Evolutionary conservation across 2,888 invertebrate species (phyloP).

Genomic region (Drymonia ruficornis): DNA sequence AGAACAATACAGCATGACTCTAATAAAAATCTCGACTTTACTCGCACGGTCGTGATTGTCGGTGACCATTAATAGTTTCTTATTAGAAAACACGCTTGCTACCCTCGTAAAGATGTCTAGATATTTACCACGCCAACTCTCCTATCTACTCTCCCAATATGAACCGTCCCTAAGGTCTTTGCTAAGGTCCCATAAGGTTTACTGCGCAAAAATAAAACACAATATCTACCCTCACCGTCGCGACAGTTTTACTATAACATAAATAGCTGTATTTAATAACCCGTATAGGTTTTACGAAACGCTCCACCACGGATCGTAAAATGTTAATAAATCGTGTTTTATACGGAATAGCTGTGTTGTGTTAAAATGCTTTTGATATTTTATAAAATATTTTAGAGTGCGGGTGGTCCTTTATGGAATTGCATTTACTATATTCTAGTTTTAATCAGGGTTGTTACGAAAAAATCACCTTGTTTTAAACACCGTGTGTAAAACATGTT

Average conservation of each 20-base stretch:
- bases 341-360: conserved; percentile 4
- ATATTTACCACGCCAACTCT: no score
- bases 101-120: no score
- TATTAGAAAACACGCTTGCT: no score
- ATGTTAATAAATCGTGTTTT: conserved; percentile 37
- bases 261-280: conserved; percentile 54
- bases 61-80: no score
- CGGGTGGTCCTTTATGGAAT: conserved; percentile 1
- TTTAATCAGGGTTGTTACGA: no score
- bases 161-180: background rate
- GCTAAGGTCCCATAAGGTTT: conserved; percentile 7
- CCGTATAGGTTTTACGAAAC: conserved; percentile 19
- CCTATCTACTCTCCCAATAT: background rate
- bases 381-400: background rate
- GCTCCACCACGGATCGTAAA: conserved; percentile 30
- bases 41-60: no score
- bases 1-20: no score
- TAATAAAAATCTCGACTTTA: no score
- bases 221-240: conserved; percentile 15
- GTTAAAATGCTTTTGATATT: background rate
- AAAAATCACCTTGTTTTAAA: no score
- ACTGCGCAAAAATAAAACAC: conserved; percentile 18
- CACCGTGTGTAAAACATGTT: no score
- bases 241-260: conserved; percentile 49
- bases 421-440: no score